Conservation (phyloP, 2,113 vertebrate genomes). For the Macrotus californicus region DNA sequence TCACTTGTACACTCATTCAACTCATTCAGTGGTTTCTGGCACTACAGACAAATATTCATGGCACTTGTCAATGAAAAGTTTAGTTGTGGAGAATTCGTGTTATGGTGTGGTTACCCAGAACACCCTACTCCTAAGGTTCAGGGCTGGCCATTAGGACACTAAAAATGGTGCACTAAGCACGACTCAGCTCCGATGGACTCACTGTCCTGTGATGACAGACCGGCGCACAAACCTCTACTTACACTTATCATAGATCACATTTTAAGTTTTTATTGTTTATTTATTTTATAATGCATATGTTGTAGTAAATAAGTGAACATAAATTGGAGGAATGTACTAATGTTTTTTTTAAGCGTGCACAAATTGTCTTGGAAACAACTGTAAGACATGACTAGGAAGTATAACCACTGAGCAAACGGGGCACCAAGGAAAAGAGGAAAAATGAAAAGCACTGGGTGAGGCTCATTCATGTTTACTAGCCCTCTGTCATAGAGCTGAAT, state of each 20-base stretch:
- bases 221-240: not conserved
- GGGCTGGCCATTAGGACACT: not conserved
- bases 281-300: not conserved
- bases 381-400: not conserved
- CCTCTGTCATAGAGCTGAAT: not conserved
- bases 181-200: not conserved
- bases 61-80: not conserved
- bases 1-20: not conserved
- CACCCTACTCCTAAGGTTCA: not conserved
- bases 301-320: not conserved
- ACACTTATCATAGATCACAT: not conserved
- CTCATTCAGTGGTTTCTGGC: not conserved
- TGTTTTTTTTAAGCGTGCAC: not conserved
- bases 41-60: not conserved
- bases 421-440: not conserved
- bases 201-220: not conserved
- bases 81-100: not conserved
- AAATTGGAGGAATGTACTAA: not conserved
- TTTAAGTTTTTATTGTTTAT: not conserved
- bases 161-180: not conserved
- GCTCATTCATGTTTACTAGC: not conserved
- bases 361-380: not conserved
- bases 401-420: not conserved
- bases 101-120: not conserved
- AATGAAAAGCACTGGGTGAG: not conserved